A percentile compares a stretch with the other conserved stretches of the same genome.
phyloP scores from a whole-genome alignment of 2,797 vertebrate species.

The Cercopithecus mitis region DNA sequence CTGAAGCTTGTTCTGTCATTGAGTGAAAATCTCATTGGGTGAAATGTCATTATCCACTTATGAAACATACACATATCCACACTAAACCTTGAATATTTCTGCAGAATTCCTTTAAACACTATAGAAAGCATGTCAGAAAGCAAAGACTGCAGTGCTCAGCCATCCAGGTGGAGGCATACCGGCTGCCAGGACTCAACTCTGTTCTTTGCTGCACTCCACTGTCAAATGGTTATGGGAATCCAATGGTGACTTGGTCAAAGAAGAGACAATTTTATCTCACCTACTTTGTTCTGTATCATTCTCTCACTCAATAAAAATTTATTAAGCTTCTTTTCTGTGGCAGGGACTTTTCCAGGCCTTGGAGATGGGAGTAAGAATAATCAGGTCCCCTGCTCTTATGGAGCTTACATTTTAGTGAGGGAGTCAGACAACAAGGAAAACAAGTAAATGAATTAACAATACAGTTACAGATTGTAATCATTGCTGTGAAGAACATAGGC shows the following conservation, averaged over 20 bases:
- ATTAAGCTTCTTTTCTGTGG: background rate
- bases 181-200: background rate
- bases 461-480: background rate
- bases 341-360: background rate
- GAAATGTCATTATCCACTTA: background rate
- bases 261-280: background rate
- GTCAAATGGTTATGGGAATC: background rate
- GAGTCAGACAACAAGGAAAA: background rate
- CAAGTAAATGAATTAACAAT: background rate
- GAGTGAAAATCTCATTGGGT: background rate
- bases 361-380: background rate
- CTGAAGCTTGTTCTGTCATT: background rate
- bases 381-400: background rate
- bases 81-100: background rate
- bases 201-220: background rate
- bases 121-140: background rate
- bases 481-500: background rate
- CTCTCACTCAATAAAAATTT: background rate
- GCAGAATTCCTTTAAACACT: background rate
- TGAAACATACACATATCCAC: background rate
- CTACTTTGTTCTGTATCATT: background rate
- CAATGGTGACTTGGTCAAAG: background rate
- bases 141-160: background rate
- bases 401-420: background rate
- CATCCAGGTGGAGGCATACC: background rate